Base-by-base conservation (phyloP, 2,888 invertebrate species). In the Trachelus stipa region DNA sequence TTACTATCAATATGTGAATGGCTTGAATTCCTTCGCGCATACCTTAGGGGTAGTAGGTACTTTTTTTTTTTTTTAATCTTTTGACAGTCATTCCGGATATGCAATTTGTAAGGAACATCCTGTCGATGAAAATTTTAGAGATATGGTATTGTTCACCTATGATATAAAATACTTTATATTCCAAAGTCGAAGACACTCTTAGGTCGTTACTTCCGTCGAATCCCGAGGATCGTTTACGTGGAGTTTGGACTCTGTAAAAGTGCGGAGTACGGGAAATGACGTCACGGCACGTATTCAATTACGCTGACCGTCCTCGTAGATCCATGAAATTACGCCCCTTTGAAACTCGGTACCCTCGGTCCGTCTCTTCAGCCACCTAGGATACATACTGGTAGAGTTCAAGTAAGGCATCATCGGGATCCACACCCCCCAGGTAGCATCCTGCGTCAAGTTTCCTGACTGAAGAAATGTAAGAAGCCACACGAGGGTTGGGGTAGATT, bases 231-330 rank as follows among this genome's bases (percentile, higher is more conserved):
- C 71, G 34, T 23, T 71, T 71, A 30, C 31, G 31, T 31, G 30
- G 11, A 30, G 71, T 15, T 15, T 30, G 31, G 71, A 30, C 31
- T 11, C 9, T 31, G 71, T 71, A 83, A 81, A 81, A 81, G 77
- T 75, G 75, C 78, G 74, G 78, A 83, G 78, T 80, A 79, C 77
- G 76, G 82, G 83, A 85, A 84, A 88, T 85, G 85, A 86, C 84
- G 84, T 86, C 83, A 81, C 82, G 86, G 87, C 88, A 86, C 88
- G 87, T 88, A 88, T 89, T 87, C 88, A 88, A 89, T 89, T 89
- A 89, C 84, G 85, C 77, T 83, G 85, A 85, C 84, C 84, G 79
- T 85, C 81, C 77, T 77, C 40, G 74, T 78, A 81, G 81, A 79
- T 81, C 82, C 82, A 79, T 75, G 83, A 83, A 87, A 86, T 88